Conservation (phyloP, 2,113 vertebrate genomes). For the Eubucco bourcierii region DNA sequence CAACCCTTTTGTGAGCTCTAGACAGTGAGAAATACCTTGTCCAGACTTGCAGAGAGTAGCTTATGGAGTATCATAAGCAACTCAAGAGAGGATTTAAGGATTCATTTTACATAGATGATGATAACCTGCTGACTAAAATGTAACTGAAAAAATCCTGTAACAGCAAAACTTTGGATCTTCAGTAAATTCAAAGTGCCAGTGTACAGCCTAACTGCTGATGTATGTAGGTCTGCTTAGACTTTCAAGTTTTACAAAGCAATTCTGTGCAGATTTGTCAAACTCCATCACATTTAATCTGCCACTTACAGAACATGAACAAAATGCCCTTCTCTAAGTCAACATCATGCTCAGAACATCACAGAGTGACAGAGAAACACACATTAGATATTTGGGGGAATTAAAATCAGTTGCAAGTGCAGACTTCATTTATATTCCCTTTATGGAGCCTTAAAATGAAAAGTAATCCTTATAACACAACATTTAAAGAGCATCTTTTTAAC, state of each 20-base stretch:
- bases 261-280: background rate
- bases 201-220: background rate
- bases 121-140: background rate
- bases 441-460: background rate
- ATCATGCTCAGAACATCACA: background rate
- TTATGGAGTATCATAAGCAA: conserved; percentile 2
- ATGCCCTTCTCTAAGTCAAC: background rate
- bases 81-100: background rate
- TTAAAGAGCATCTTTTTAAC: background rate
- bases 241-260: background rate
- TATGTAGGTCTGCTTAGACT: background rate
- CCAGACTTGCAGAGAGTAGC: background rate
- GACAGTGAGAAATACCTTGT: conserved; percentile 3
- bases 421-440: background rate
- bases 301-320: background rate
- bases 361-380: background rate
- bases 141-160: background rate
- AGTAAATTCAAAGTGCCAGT: background rate
- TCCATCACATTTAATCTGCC: background rate
- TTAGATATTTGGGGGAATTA: background rate
- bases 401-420: background rate
- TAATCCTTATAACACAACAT: background rate
- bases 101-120: background rate
- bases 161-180: background rate
- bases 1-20: background rate